These are phyloP conservation scores for Venturia canescens DNA, from an alignment of 1,140 invertebrate species.

Conservation along the genomic window DNA sequence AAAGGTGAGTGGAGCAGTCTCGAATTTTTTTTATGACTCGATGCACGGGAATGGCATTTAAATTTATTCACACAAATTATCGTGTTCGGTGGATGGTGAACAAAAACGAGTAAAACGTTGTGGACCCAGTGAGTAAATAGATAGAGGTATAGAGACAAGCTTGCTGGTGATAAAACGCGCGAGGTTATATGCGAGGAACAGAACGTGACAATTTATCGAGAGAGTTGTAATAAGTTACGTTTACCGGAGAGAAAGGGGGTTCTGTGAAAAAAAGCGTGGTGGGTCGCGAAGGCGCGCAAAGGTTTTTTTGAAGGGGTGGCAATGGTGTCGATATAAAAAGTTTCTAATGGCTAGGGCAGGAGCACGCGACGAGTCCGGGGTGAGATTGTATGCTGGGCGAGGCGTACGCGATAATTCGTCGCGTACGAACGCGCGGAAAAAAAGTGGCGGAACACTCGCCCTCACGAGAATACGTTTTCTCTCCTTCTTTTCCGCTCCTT, in stretches of 20 bases:
- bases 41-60: background rate
- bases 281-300: background rate
- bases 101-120: background rate
- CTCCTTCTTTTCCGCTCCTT: background rate
- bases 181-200: background rate
- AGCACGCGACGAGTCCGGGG: background rate
- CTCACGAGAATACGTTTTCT: constrained; percentile 36
- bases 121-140: background rate
- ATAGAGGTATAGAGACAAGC: background rate
- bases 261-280: background rate
- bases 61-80: background rate
- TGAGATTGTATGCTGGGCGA: constrained; percentile 3
- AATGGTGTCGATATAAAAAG: constrained; percentile 20
- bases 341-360: constrained; percentile 13
- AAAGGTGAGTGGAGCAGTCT: no score
- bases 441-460: background rate
- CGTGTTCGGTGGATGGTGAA: background rate
- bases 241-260: background rate
- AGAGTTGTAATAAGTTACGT: constrained; percentile 28
- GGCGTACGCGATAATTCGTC: constrained; percentile 29
- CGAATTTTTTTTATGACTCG: background rate
- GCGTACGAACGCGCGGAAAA: background rate
- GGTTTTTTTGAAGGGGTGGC: background rate
- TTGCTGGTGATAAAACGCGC: constrained; percentile 11
- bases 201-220: constrained; percentile 39